Conservation (phyloP, 2,797 vertebrate genomes). For the Prionace glauca region DNA sequence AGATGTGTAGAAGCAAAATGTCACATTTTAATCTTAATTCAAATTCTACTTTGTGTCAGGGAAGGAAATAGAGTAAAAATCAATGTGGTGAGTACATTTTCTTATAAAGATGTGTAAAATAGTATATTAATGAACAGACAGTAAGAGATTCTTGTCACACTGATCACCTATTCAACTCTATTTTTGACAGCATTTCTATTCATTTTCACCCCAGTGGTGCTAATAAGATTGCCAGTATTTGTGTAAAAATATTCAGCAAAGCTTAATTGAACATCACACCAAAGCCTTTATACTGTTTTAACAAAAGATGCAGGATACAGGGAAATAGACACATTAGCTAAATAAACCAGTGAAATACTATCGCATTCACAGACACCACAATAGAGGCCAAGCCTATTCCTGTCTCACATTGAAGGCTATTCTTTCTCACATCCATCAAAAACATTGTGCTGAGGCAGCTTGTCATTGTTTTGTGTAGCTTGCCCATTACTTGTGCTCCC, state of each 20-base stretch:
- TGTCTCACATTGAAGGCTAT: slow-evolving; percentile 19
- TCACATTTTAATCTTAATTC: background rate
- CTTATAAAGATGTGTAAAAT: background rate
- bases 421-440: slow-evolving; percentile 32
- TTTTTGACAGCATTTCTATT: background rate
- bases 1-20: background rate
- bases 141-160: background rate
- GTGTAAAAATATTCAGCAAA: background rate
- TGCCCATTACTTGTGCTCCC: slow-evolving; percentile 20
- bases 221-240: background rate
- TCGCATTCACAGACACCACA: background rate
- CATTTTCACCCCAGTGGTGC: background rate
- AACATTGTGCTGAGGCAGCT: slow-evolving; percentile 13
- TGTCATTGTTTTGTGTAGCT: slow-evolving; percentile 31
- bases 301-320: background rate
- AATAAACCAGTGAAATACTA: background rate
- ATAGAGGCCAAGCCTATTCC: background rate
- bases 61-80: background rate
- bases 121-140: background rate
- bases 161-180: background rate
- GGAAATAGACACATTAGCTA: background rate
- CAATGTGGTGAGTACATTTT: background rate
- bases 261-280: background rate
- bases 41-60: background rate
- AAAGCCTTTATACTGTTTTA: background rate